Conservation (phyloP, 2,888 invertebrate species). For the Pollenia griseotomentosa region DNA sequence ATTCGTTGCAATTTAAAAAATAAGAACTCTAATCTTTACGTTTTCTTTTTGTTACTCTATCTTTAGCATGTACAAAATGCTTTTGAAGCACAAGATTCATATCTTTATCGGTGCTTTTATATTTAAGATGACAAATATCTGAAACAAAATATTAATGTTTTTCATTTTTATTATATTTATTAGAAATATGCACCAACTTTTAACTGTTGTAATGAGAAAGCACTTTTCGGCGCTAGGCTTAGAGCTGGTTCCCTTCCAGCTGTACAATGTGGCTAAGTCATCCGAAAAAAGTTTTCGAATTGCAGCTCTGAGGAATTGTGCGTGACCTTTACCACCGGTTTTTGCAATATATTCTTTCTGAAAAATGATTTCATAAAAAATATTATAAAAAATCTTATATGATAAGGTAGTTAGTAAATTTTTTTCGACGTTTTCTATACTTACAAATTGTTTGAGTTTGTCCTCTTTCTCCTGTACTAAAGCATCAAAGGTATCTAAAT, state of each 20-base stretch:
- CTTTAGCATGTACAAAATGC: constrained; percentile 47
- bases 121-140: constrained; percentile 50
- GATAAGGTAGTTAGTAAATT: no score
- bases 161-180: background rate
- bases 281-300: constrained; percentile 43
- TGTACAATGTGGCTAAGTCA: constrained; percentile 14
- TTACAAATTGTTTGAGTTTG: no score
- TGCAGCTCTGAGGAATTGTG: constrained; percentile 41
- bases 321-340: constrained; percentile 12
- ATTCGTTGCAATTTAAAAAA: no score
- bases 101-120: constrained; percentile 41
- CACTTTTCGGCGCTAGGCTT: constrained; percentile 43
- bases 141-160: constrained; percentile 13
- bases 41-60: constrained; percentile 27
- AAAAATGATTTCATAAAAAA: background rate
- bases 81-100: background rate
- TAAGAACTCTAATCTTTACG: no score
- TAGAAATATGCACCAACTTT: no score
- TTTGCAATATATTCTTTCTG: constrained; percentile 42
- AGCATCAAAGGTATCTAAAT: no score
- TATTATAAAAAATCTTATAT: no score
- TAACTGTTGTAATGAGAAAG: background rate
- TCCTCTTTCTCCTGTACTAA: no score
- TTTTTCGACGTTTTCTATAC: no score
- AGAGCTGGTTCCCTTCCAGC: constrained; percentile 38